Evolutionary conservation across 92 coral and sea anemone genomes (phyloP), one percentile per base, ranked within the genome.

Genomic region (Umimayanthus chanpuru): DNA sequence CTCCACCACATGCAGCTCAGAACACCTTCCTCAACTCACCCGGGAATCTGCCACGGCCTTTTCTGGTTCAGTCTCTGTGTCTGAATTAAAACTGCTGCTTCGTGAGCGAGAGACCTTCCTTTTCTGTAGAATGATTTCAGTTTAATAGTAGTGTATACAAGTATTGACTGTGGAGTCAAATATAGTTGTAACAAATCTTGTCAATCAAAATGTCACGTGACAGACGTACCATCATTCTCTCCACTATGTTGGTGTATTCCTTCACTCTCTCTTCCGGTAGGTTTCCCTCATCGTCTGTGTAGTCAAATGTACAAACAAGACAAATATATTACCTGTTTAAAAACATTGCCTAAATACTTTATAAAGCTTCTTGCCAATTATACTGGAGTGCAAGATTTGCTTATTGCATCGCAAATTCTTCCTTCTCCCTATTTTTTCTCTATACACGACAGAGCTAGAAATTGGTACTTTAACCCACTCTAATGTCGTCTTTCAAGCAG

Each of bases 21-120:
- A 29, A 73, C 3, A 32, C 21, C 44, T 21, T 29, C 6, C 64
- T 3, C 7, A 67, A 68, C 86, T 82, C 61, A 82, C 86, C 76
- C 43, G 39, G 47, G 86, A 82, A 66, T 82, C 86, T 67, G 86
- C 86, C 36, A 82, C 86, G 21, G 86, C 86, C 30, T 82, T 82
- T 49, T 82, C 86, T 12, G 58, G 86, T 68, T 82, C 86, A 41
- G 58, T 44, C 64, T 82, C 86, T 10, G 73, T 72, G 65, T 82
- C 86, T n/a, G 77, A 82, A 82, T 49, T 41, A 65, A 82, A 41
- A 25, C 86, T 82, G 40, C 77, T 82, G 64, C 77, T 82, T n/a
- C 77, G 73, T 82, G 86, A 82, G 8, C 65, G 76, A 25, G 77
- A 41, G 64, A 41, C 40, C 73, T 41, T 82, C 32, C 86, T 41